These are phyloP conservation scores for Daktulosphaira vitifoliae DNA, from an alignment of 1,140 invertebrate genomes.

Conservation along the genomic window DNA sequence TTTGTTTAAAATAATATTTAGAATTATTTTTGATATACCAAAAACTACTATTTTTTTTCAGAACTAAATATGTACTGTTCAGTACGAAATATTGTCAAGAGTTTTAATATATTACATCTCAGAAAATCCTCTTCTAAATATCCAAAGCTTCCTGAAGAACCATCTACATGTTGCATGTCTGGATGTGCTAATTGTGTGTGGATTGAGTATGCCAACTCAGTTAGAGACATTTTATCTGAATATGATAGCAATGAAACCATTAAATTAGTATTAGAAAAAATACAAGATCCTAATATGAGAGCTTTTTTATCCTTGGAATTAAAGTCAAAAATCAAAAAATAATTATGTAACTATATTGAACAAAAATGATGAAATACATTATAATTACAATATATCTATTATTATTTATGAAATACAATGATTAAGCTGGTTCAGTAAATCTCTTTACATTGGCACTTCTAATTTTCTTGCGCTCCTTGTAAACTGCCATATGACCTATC, in stretches of 20 bases:
- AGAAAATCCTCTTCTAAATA: neutral
- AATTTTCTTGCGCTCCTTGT: slow-evolving; percentile 57
- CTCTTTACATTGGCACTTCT: slow-evolving; percentile 44
- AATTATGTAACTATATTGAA: neutral
- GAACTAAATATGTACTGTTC: too few relatives aligned
- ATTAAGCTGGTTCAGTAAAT: slow-evolving; percentile 2
- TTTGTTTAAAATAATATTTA: too few relatives aligned
- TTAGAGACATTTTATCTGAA: slow-evolving; percentile 58
- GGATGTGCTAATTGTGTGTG: slow-evolving; percentile 93
- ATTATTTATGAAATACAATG: neutral
- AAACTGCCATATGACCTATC: slow-evolving; percentile 52
- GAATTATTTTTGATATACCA: too few relatives aligned
- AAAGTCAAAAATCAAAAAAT: slow-evolving; percentile 25
- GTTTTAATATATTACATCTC: too few relatives aligned
- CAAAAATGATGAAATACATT: neutral
- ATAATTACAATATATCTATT: neutral
- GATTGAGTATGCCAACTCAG: slow-evolving; percentile 79
- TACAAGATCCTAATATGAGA: slow-evolving; percentile 71
- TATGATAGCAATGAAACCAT: slow-evolving; percentile 56
- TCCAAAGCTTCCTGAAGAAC: slow-evolving; percentile 50
- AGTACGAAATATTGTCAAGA: too few relatives aligned
- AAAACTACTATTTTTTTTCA: too few relatives aligned
- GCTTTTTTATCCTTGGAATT: slow-evolving; percentile 71
- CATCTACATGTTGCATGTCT: slow-evolving; percentile 83
- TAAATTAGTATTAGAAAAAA: slow-evolving; percentile 63